Percentiles rank a stretch among this genome's conserved stretches.
Conservation (phyloP, 2,113 vertebrate genomes). For the Catagonus wagneri region DNA sequence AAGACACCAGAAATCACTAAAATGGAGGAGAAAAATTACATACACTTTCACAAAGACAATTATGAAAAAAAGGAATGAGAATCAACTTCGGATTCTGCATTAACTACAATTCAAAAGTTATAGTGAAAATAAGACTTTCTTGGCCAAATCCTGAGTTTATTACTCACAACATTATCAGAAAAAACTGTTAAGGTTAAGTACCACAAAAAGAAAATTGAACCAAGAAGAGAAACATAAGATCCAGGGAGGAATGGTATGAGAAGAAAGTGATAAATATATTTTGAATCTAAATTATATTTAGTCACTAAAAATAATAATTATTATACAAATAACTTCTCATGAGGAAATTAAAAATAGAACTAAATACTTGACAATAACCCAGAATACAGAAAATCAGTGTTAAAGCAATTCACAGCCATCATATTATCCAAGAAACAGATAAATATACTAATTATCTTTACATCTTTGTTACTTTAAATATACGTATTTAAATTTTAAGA, state of each 20-base stretch:
- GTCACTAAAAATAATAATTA: neutral
- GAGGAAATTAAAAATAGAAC: neutral
- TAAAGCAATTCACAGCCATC: neutral
- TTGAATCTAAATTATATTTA: neutral
- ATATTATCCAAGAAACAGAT: neutral
- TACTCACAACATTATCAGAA: neutral
- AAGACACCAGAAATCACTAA: neutral
- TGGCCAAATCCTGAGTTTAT: neutral
- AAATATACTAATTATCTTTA: neutral
- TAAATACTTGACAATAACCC: neutral
- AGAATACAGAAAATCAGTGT: neutral
- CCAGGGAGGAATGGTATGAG: neutral
- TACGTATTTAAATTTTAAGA: neutral
- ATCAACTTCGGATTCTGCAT: neutral
- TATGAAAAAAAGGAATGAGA: neutral
- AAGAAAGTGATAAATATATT: neutral
- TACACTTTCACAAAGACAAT: neutral
- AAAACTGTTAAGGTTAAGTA: neutral
- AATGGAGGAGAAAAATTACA: neutral
- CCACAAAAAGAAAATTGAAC: neutral
- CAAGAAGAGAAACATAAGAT: neutral
- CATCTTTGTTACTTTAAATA: neutral
- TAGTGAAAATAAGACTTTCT: neutral
- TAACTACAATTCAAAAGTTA: neutral
- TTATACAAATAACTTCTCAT: neutral